Evolutionary conservation across 2,113 vertebrate species (phyloP), one percentile per base, ranked within the genome.

Genomic region (Semnornis frantzii): DNA sequence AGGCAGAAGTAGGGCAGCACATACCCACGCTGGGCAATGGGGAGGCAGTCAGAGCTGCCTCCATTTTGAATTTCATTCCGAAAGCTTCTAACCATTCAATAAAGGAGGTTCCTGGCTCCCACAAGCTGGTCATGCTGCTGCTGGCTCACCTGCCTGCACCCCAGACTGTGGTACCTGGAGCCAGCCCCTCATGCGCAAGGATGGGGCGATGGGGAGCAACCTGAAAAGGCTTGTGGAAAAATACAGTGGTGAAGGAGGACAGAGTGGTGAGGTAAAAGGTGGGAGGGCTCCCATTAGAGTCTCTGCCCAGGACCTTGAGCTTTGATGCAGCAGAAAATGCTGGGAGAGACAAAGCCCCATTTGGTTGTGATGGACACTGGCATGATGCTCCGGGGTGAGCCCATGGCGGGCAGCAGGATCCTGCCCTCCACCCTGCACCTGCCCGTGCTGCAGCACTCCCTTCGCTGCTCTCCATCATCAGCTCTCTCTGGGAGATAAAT

Each of bases 401-500:
- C 50, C 23, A 52, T 52, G 23, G 10, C 1, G 2, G 59, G 60
- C 25, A 60, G 63, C 57, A 5, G 39, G 39, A 24, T 59, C 68
- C 50, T 52, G 23, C 24, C 50, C 21, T 50, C 48, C 21, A 50
- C 48, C 21, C 50, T 52, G 50, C 23, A 52, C 50, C 69, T n/a
- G 55, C 70, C 80, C 9, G 0, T 3, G 39, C 42, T 8, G 52
- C 82, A 30, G 79, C 85, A 8, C 68, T 57, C 52, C 85, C 87
- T 62, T 57, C 20, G n/a, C 85, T 33, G 25, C 90, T 54, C 80
- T 48, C 39, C 63, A 6, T 57, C 9, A 8, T 8, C 50, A 52
- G 50, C 48, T 50, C 50, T 24, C 95, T 71, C 77, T 39, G 78
- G 78, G 82, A 92, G 60, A 89, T 95, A 76, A 95, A 96, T 96